Percentiles rank a stretch among this genome's conserved stretches.
These are phyloP conservation scores for Lutjanus erythropterus DNA, from an alignment of 2,113 vertebrate species.

Conservation along the genomic window DNA sequence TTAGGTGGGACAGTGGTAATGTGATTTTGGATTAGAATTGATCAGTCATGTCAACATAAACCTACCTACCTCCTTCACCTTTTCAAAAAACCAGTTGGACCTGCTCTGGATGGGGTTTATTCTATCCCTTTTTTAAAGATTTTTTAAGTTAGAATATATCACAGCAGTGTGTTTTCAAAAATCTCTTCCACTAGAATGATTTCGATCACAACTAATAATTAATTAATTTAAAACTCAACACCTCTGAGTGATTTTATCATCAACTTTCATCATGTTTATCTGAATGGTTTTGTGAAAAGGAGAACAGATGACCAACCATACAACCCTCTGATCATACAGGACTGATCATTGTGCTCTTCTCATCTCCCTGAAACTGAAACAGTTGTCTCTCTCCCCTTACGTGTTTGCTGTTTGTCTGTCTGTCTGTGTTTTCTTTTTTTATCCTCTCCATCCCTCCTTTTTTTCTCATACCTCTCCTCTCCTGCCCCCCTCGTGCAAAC, in stretches of 20 bases:
- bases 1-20: constrained; percentile 47
- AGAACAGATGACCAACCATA: constrained; percentile 58
- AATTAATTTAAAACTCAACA: not conserved
- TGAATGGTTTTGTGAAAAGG: constrained; percentile 90
- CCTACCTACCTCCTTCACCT: constrained; percentile 64
- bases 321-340: constrained; percentile 78
- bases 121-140: not conserved
- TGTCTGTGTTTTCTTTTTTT: constrained; percentile 26
- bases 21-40: constrained; percentile 54
- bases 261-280: constrained; percentile 64
- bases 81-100: constrained; percentile 74
- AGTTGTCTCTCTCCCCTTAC: constrained; percentile 83
- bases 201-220: not conserved
- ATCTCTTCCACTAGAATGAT: not conserved
- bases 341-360: constrained; percentile 85
- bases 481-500: constrained; percentile 61
- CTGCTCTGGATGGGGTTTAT: not conserved
- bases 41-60: constrained; percentile 55
- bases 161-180: not conserved
- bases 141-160: not conserved
- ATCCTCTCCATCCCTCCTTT: constrained; percentile 36
- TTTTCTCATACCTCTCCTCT: constrained; percentile 39
- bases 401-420: constrained; percentile 57
- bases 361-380: constrained; percentile 87
- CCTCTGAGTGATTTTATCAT: not conserved